Conservation (phyloP, 2,888 invertebrate genomes). For the Oxytorus armatus region DNA sequence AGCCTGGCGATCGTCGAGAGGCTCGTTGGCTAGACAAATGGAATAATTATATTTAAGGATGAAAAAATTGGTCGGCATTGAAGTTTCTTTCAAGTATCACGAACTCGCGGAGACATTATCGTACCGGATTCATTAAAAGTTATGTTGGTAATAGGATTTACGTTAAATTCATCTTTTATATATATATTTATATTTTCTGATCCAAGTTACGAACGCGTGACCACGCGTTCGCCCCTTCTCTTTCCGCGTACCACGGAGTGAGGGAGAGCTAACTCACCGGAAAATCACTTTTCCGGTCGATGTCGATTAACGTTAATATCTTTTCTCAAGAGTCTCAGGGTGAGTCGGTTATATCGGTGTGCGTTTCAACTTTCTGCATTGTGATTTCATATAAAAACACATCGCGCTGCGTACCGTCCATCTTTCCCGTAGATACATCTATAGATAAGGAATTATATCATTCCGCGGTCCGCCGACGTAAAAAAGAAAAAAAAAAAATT, state of each 20-base stretch:
- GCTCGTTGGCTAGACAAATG: too few relatives aligned
- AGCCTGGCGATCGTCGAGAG: too few relatives aligned
- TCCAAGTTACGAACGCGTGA: conserved; percentile 46
- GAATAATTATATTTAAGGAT: too few relatives aligned
- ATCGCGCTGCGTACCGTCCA: conserved; percentile 3
- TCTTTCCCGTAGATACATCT: neutral
- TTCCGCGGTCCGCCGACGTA: neutral
- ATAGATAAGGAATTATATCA: neutral
- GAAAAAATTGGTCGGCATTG: too few relatives aligned
- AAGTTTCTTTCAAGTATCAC: too few relatives aligned
- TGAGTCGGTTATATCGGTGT: neutral
- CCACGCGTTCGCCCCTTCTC: conserved; percentile 9
- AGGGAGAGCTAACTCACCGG: conserved; percentile 48
- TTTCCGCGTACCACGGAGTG: neutral
- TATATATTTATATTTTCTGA: conserved; percentile 61
- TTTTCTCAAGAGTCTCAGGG: conserved; percentile 33
- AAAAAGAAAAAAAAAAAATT: neutral
- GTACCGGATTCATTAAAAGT: neutral
- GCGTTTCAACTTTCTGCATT: conserved; percentile 10
- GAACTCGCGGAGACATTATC: too few relatives aligned
- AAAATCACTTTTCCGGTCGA: conserved; percentile 67
- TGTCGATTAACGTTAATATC: conserved; percentile 61
- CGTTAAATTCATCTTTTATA: too few relatives aligned
- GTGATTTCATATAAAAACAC: conserved; percentile 29
- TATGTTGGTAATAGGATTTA: conserved; percentile 40